Base-by-base conservation (phyloP, 2,888 invertebrate genomes). In the Caenorhabditis uteleia region DNA sequence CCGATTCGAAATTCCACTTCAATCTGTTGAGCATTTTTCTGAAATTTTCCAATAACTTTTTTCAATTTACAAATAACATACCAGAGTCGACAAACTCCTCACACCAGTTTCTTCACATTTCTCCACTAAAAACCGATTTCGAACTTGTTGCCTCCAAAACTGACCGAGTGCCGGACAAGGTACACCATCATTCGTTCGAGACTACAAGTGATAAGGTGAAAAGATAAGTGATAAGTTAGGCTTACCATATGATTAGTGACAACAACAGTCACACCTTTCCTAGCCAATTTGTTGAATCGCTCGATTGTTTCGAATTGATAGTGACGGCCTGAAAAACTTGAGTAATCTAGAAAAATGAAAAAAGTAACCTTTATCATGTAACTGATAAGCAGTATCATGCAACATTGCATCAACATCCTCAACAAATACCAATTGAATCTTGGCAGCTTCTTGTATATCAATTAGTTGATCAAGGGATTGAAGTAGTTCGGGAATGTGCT, bases 171-270 rank as follows among this genome's bases (percentile, higher is more conserved):
- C 53, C 23, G 64, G 64, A 10, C 54, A 34, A 23, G 64, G 64
- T 5, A 58, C 64, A 4, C 58, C 26, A 58, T 58, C 58, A 16
- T 54, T 34, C 0, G 58, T 54, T 58, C 58, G 42, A 18, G 58
- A 38, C 7, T 25, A 43, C 5, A 25, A 43, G 8, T 10, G 7
- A 42, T 29, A 33, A 23, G 27, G 36, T 43, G 2, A n/a, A 18
- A 26, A 27, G 21, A n/a, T 31, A 5, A 33, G 25, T 20, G 20
- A 27, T 21, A 25, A 18, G 23, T 25, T n/a, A n/a, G 43, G 14
- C 48, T 38, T 23, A 70, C 70, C 27, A 68, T 45, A 47, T 70
- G 70, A 45, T 68, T 70, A 7, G 67, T 62, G 2, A 65, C 23
- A 4, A 68, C 20, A 2, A 70, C 54, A 3, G 67, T 65, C 8